A percentile compares a stretch with the other conserved stretches of the same genome.
These are phyloP conservation scores for Nesoenas mayeri DNA, from an alignment of 2,113 vertebrate species.

Conservation along the genomic window DNA sequence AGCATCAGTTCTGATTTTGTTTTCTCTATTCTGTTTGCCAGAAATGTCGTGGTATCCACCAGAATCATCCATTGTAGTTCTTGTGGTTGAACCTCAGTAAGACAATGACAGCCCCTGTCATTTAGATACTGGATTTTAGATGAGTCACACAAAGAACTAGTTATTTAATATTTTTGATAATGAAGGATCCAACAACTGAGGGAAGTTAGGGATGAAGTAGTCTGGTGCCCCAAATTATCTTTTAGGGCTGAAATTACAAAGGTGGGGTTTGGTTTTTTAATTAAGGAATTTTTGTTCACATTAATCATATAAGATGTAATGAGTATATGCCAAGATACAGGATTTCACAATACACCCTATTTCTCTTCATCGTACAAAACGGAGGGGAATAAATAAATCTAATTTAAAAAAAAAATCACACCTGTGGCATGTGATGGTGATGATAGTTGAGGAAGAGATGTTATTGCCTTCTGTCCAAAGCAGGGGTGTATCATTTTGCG, in stretches of 20 bases:
- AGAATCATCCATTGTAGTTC: neutral
- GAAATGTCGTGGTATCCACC: neutral
- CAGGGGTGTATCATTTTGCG: too few species aligned
- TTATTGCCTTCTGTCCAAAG: too few species aligned
- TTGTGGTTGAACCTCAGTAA: neutral
- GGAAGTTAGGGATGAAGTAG: neutral
- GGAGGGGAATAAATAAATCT: too few species aligned
- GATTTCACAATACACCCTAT: too few species aligned
- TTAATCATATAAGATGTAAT: too few species aligned
- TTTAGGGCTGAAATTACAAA: neutral
- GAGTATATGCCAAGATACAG: too few species aligned
- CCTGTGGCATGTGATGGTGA: too few species aligned
- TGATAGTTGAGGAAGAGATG: too few species aligned
- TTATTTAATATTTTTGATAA: neutral
- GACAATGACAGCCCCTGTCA: fast-evolving
- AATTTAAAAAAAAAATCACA: too few species aligned
- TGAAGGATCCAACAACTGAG: neutral
- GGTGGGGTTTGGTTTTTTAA: neutral
- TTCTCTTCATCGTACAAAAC: too few species aligned
- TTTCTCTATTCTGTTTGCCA: neutral
- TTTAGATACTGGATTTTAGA: neutral
- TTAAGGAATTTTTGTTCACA: too few species aligned
- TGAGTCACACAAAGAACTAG: neutral
- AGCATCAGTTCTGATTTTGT: neutral
- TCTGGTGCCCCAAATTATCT: neutral